These are phyloP conservation scores for Bombyx mandarina DNA, from an alignment of 1,140 invertebrate genomes.

Conservation along the genomic window DNA sequence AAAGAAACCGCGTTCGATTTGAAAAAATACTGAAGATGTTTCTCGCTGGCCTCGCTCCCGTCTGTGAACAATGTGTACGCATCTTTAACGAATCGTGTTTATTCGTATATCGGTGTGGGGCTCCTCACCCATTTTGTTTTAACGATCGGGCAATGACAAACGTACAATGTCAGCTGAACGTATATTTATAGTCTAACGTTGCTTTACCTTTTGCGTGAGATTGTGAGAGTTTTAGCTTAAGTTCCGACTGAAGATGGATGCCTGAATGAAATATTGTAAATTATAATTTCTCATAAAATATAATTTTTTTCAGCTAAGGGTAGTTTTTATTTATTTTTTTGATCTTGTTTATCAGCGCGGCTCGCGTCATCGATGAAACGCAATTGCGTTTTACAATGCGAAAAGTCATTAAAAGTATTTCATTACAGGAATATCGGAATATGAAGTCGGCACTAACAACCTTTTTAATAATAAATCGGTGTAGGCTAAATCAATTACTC, in stretches of 20 bases:
- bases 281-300: conserved; percentile 75
- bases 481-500: too few species aligned
- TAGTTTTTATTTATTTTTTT: conserved; percentile 32
- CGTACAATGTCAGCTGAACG: conserved; percentile 66
- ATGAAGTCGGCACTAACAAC: too few species aligned
- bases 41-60: too few species aligned
- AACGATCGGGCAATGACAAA: conserved; percentile 63
- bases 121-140: conserved; percentile 45
- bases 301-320: conserved; percentile 72
- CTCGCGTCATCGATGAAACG: too few species aligned
- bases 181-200: conserved; percentile 73
- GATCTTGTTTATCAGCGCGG: too few species aligned
- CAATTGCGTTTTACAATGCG: too few species aligned
- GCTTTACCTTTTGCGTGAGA: conserved; percentile 73
- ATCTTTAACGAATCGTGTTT: conserved; percentile 53
- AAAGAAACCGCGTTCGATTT: too few species aligned
- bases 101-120: conserved; percentile 45
- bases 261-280: conserved; percentile 73
- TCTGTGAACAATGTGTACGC: conserved; percentile 12
- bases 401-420: too few species aligned
- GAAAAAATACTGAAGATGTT: too few species aligned
- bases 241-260: conserved; percentile 72
- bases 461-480: too few species aligned
- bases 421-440: too few species aligned
- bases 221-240: conserved; percentile 73